Percentiles rank a stretch among this genome's conserved stretches.
Conservation (phyloP, 2,888 invertebrate species). For the Baccha elongata region DNA sequence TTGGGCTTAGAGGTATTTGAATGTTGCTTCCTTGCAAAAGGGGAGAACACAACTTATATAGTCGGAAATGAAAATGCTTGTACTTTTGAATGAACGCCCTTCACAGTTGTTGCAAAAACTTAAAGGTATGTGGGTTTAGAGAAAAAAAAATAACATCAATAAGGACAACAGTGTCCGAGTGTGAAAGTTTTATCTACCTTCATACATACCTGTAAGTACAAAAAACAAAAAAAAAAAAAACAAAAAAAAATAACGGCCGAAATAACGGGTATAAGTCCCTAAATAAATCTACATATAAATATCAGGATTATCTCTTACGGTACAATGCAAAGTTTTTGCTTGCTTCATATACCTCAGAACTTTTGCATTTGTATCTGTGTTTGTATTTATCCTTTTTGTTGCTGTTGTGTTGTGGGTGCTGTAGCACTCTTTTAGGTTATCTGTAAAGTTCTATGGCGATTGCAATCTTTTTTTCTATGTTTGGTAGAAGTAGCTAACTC, state of each 20-base stretch:
- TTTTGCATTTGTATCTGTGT: constrained; percentile 24
- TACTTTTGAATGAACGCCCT: constrained; percentile 49
- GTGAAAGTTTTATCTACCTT: background rate
- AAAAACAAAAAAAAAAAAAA: constrained; percentile 10
- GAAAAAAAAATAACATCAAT: constrained; percentile 4
- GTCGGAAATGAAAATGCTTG: constrained; percentile 37
- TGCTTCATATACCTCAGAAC: constrained; percentile 48
- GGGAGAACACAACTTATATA: background rate
- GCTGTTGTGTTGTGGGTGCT: background rate
- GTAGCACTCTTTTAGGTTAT: constrained; percentile 29
- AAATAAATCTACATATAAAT: constrained; percentile 73
- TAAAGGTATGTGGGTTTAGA: constrained; percentile 29
- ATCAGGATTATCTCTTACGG: constrained; percentile 68
- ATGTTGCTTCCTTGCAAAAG: constrained; percentile 31
- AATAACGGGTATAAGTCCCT: constrained; percentile 69
- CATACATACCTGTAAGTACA: constrained; percentile 1
- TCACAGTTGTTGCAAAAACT: constrained; percentile 37
- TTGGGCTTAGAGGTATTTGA: constrained; percentile 67
- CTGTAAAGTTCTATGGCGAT: constrained; percentile 41
- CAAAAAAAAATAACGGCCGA: constrained; percentile 19
- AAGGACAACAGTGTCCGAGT: constrained; percentile 50
- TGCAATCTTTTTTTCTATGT: constrained; percentile 50
- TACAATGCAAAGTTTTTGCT: constrained; percentile 59
- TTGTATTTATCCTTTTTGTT: background rate
- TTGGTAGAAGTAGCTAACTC: constrained; percentile 27